Base-by-base conservation (phyloP, 2,888 invertebrate genomes). In the Erannis defoliaria region DNA sequence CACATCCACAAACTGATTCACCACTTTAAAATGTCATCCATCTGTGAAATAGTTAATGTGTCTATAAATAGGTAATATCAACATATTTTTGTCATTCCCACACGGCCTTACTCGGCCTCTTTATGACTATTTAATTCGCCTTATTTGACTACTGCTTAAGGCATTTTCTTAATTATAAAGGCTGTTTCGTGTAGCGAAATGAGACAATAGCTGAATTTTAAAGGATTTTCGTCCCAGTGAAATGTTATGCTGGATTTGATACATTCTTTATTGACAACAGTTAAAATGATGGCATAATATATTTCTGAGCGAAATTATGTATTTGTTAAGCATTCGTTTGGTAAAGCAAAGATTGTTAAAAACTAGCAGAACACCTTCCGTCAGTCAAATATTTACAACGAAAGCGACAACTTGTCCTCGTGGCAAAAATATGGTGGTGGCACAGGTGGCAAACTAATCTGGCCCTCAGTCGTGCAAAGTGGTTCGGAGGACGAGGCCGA, bases 401-500 rank as follows among this genome's bases (percentile, higher is more conserved):
- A 49, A 60, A 66, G 64, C 55, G 55, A 58, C 61, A 62, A 62
- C 51, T 31, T 61, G 57, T 65, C 53, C 35, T 64, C 66, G 67
- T 64, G 62, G 64, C 61, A 72, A 70, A 68, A 64, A 60, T 68
- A 66, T 71, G 67, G 63, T 64, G 45, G 72, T 60, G 56, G 49
- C 60, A 64, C 62, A 72, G 66, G 69, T 69, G 68, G 42, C 43
- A 50, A 62, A 54, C 56, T 54, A 62, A 66, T 62, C 51, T 55
- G 57, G 40, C 68, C 68, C 77, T 74, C 76, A 72, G 72, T 76
- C 75, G 80, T 66, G 69, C 64, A 64, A 63, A 70, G 74, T 70
- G 60, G 69, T 71, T 64, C 73, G 63, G 70, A 62, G 71, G 71
- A 70, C 56, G 57, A 71, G 75, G 76, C 73, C 62, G 40, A 18